Conservation (phyloP, 2,113 vertebrate species). For the Lipophrys pholis region DNA sequence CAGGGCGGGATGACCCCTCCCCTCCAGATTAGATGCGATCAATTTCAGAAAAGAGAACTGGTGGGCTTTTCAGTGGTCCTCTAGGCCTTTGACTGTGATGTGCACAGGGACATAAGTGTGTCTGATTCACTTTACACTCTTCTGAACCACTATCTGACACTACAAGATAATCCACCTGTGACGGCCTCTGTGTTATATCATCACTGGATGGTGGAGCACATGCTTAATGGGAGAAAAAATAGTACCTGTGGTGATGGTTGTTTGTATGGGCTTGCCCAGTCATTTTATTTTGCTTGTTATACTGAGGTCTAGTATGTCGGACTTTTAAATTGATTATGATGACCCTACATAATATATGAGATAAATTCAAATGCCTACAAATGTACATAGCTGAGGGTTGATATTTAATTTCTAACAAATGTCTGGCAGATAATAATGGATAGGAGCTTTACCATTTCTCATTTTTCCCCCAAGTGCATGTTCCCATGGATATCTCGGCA, state of each 20-base stretch:
- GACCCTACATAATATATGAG: too few relatives aligned
- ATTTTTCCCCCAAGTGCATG: not conserved
- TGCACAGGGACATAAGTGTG: constrained; percentile 30
- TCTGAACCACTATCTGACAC: constrained; percentile 8
- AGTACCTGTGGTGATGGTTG: not conserved
- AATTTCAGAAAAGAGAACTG: constrained; percentile 39
- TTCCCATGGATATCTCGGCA: constrained; percentile 2
- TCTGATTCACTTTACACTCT: constrained; percentile 52
- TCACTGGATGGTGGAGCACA: not conserved
- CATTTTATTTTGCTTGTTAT: too few relatives aligned
- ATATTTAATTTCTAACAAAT: too few relatives aligned
- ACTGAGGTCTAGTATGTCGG: too few relatives aligned
- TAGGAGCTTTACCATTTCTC: not conserved
- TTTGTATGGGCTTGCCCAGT: too few relatives aligned
- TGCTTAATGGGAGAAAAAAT: not conserved
- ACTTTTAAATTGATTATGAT: too few relatives aligned
- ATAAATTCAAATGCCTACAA: too few relatives aligned
- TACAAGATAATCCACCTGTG: constrained; percentile 19
- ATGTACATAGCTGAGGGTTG: too few relatives aligned
- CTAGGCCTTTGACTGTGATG: constrained; percentile 20
- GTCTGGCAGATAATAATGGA: not conserved
- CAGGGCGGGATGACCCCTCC: constrained; percentile 35
- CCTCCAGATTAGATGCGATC: constrained; percentile 49
- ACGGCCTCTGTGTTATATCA: constrained; percentile 1
- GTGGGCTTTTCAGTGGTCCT: constrained; percentile 10